phyloP scores from a whole-genome alignment of 2,113 vertebrate genomes.

The Dipodomys spectabilis region DNA sequence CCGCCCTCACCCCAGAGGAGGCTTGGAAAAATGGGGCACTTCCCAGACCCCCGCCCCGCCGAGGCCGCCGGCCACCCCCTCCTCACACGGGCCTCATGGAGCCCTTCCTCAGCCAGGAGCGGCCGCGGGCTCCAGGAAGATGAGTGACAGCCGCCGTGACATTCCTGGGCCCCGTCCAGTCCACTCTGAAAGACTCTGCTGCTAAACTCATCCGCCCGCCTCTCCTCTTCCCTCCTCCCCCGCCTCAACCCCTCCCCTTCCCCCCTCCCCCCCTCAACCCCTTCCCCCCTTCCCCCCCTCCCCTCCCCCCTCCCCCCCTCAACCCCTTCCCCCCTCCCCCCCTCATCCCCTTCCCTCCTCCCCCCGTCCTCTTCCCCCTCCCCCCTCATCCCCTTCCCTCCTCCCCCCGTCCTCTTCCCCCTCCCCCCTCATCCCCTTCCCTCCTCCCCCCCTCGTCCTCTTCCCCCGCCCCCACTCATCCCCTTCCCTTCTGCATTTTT shows the following conservation, averaged over 20 bases:
- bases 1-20: background rate
- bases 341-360: too few relatives aligned
- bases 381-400: too few relatives aligned
- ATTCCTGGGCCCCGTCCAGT: constrained; percentile 28
- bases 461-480: too few relatives aligned
- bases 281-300: too few relatives aligned
- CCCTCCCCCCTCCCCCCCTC: background rate
- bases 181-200: background rate
- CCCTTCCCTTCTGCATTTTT: background rate
- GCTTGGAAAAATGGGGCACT: background rate
- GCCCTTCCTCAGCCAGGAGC: background rate
- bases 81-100: background rate
- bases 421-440: too few relatives aligned
- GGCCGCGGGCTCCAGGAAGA: background rate
- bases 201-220: background rate
- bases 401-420: too few relatives aligned
- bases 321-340: background rate
- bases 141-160: background rate
- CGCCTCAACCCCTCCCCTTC: too few relatives aligned
- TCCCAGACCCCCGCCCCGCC: background rate
- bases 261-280: too few relatives aligned
- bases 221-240: too few relatives aligned
- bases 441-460: too few relatives aligned
- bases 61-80: too few relatives aligned
- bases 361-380: too few relatives aligned